Base-by-base conservation (phyloP, 2,888 invertebrate genomes). In the Escarpia spicata region DNA sequence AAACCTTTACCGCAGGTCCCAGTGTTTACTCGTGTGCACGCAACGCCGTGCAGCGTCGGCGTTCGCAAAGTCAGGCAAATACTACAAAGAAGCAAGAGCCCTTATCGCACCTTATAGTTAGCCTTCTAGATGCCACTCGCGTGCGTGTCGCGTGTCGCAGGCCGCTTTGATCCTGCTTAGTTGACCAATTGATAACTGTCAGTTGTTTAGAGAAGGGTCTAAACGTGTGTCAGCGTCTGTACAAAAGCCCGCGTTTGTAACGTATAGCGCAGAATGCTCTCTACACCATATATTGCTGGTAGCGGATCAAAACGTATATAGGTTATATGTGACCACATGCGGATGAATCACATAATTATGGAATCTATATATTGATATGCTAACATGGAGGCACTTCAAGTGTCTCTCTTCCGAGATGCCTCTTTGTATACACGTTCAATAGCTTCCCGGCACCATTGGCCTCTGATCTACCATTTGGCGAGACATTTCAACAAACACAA, bases 41-140 rank as follows among this genome's bases (percentile, higher is more conserved):
- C 75, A 6, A 26, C 75, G 75, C 75, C 19, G 75, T 3, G 75
- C n/a, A 26, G 75, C 75, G n/a, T 26, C 26, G n/a, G 75, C 75
- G 75, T 26, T 75, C 75, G 75, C 75, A 75, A 75, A 75, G 75
- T 75, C 75, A 26, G 75, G 75, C 75, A 75, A 75, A 75, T 75
- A 75, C 75, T 26, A 26, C 26, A 75, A 75, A 75, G 75, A 75
- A 75, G 75, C 75, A 75, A 75, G 75, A 75, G 26, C 75, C 26
- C 75, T 75, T 75, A 75, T 75, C 75, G 75, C 75, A 26, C 15
- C 75, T 75, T 4, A 15, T 12, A 26, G 75, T 75, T 75, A 75
- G 75, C 75, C 75, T 26, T 75, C 75, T 75, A 26, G 75, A n/a
- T 26, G 75, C 75, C n/a, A 75, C 75, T 6, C 19, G 75, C 75